Base-by-base conservation (phyloP, 2,888 invertebrate species). In the Leucoma salicis region DNA sequence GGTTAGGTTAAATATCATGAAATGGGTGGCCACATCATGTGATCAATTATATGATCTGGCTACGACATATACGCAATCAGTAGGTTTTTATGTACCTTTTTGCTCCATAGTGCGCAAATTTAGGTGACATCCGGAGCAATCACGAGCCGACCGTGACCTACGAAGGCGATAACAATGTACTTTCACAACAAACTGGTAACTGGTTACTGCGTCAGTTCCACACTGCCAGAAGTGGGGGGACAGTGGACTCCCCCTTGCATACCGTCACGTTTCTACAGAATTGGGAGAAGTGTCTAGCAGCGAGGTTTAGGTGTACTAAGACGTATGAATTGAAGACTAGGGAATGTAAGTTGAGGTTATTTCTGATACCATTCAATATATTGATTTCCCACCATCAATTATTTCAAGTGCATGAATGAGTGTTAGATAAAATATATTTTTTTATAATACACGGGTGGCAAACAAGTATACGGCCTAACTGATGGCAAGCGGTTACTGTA, bases 111-210 rank as follows among this genome's bases (percentile, higher is more conserved):
- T 94, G 94, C n/a, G 92, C 97, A 12, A 94, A 96, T 57, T 86
- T 98, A 14, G 97, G 97, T 24, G 95, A 95, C 51, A 88, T 98
- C 46, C 91, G 97, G 7, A 93, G 93, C 69, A 95, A 96, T 78
- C 95, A 96, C 78, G 98, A 98, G 78, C 95, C 97, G 0, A 94
- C 95, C 28, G 95, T 96, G 40, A 98, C 98, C 0, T 97, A 97
- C 78, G 98, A 98, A 77, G 97, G 98, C 0, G 97, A 98, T 83
- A 98, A 98, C 84, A 97, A 96, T 79, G 97, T 98, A 14, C 89
- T 98, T 2, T 92, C 95, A 0, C 97, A 97, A 70, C 97, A 97
- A 79, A 94, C 96, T 0, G 95, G 95, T 67, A 97, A 97, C 83
- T 97, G 96, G 94, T 83, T 97, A 39, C 74, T 95, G 33, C 81